Evolutionary conservation across 2,888 invertebrate species (phyloP), one percentile per base, ranked within the genome.

Genomic region (Tipula vernalis): DNA sequence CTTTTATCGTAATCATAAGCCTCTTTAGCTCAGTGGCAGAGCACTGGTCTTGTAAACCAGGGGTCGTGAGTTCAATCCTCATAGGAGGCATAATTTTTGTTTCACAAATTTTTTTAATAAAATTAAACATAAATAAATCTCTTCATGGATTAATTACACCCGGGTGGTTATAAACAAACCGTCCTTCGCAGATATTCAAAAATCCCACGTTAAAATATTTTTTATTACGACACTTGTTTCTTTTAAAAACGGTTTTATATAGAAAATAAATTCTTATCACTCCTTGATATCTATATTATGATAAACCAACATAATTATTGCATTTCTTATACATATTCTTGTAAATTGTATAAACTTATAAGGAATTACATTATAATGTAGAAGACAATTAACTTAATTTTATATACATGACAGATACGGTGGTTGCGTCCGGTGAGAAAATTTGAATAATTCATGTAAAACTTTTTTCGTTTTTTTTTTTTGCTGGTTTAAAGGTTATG

Each of bases 21-120:
- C 86, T 86, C 86, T 86, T 86, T 86, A 86, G 86, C 86, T 86
- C 86, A 86, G 86, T 86, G 86, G 86, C 86, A 86, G 86, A 86
- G 86, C 86, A 86, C 86, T 86, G 86, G 86, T 86, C 86, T 86
- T 86, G 86, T 86, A 86, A 86, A 86, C 86, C 86, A 86, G 86
- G 86, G 86, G 86, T 86, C 86, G 86, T 86, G 86, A 86, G 86
- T 86, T 86, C 86, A 86, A 86, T 86, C 57, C 86, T 86, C 86
- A 86, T 57, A 86, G 86, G 86, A 86, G 86, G 86, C 86, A 86
- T 2, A 44, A 10, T 10, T 6, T 44, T 10, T 44, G 12, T 44
- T 10, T 3, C 3, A 1, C 10, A 10, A 44, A 44, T 44, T 10
- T 44, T 44, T 39, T 39, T 39, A 44, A 28, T 28, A 28, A 28